Conservation (phyloP, 2,888 invertebrate species). For the Anodontia alba region DNA sequence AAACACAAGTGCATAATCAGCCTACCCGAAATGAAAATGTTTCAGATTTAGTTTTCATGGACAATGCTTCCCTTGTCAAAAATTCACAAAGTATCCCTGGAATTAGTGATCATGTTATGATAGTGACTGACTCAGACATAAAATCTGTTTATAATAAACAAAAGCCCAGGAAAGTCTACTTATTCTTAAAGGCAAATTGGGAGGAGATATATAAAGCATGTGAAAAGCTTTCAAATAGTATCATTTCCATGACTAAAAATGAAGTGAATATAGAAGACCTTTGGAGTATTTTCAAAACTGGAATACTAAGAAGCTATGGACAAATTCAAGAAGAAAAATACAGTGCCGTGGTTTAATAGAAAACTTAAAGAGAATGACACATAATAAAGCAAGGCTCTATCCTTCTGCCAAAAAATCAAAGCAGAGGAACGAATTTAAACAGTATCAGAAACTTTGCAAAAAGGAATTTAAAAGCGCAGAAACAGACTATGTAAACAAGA, state of each 20-base stretch:
- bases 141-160: neutral
- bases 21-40: constrained; percentile 10
- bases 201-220: constrained; percentile 8
- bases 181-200: constrained; percentile 19
- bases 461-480: too few species aligned
- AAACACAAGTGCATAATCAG: constrained; percentile 23
- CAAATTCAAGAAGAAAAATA: too few species aligned
- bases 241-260: neutral
- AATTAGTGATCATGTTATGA: constrained; percentile 30
- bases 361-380: too few species aligned
- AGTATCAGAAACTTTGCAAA: too few species aligned
- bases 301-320: neutral
- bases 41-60: constrained; percentile 24
- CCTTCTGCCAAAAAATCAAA: too few species aligned
- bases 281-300: neutral
- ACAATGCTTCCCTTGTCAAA: constrained; percentile 26
- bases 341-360: too few species aligned
- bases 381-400: too few species aligned
- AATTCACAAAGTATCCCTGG: constrained; percentile 19
- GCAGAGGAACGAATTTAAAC: too few species aligned
- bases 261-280: neutral
- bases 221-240: neutral
- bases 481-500: too few species aligned
- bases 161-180: neutral
- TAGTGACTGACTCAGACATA: constrained; percentile 26